Evolutionary conservation across 2,888 invertebrate species (phyloP).

Genomic region (Ecdyonurus torrentis): DNA sequence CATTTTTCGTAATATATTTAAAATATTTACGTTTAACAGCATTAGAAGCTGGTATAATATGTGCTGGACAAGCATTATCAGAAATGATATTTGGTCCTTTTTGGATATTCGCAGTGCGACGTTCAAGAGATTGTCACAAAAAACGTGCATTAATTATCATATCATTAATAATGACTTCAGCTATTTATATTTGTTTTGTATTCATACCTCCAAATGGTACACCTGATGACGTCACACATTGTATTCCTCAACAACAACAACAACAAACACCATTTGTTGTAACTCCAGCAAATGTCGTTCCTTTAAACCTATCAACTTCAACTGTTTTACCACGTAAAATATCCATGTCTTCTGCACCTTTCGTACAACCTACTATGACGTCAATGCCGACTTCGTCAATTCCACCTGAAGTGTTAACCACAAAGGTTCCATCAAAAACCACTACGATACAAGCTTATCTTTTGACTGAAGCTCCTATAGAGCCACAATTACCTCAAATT

Average conservation of each 20-base stretch:
- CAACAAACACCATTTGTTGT: not conserved
- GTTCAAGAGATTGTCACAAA: slow-evolving; percentile 4
- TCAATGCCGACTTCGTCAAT: not conserved
- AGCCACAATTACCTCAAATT: not conserved
- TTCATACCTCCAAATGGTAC: slow-evolving; percentile 8
- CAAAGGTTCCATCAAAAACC: no score
- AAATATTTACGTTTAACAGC: slow-evolving; percentile 11
- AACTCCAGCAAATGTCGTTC: no score
- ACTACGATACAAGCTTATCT: not conserved
- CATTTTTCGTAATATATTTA: slow-evolving; percentile 12
- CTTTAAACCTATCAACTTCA: no score
- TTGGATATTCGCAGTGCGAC: slow-evolving; percentile 4
- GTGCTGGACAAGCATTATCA: slow-evolving; percentile 9
- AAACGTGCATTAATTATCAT: slow-evolving; percentile 6
- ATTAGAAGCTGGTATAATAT: slow-evolving; percentile 11
- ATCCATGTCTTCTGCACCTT: not conserved
- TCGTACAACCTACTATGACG: not conserved
- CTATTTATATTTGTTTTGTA: slow-evolving; percentile 8
- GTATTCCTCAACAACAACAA: not conserved
- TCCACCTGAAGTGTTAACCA: not conserved
- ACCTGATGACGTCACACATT: slow-evolving; percentile 9
- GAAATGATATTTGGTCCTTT: slow-evolving; percentile 7
- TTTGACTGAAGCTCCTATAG: not conserved
- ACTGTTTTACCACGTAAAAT: not conserved
- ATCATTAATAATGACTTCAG: slow-evolving; percentile 6